Evolutionary conservation across 2,113 vertebrate genomes (phyloP).

Genomic region (Anser brachyrhynchus): DNA sequence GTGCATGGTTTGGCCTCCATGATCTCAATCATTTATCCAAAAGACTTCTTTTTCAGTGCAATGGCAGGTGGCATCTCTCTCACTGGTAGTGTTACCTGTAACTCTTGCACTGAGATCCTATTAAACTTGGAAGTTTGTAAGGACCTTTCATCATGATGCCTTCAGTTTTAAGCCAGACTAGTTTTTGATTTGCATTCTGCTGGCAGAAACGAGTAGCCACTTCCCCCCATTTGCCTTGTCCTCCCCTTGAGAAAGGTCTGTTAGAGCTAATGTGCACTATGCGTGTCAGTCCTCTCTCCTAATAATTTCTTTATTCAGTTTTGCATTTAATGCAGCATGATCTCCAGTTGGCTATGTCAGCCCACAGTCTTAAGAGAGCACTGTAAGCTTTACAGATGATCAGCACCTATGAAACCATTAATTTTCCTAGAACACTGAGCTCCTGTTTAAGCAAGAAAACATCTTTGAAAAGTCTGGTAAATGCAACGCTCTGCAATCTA

Average conservation of each 20-base stretch:
- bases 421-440: background rate
- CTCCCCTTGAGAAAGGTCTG: background rate
- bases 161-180: background rate
- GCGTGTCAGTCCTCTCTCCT: background rate
- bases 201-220: background rate
- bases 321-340: background rate
- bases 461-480: background rate
- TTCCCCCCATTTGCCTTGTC: background rate
- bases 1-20: background rate
- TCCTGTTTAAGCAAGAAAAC: background rate
- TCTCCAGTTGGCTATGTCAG: background rate
- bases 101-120: background rate
- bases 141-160: background rate
- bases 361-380: background rate
- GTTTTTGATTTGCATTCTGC: background rate
- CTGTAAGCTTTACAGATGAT: background rate
- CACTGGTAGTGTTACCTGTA: background rate
- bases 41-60: background rate
- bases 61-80: background rate
- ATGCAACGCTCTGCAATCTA: background rate
- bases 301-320: background rate
- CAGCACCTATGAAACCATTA: background rate
- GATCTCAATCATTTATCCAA: background rate
- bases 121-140: background rate
- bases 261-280: fast-evolving